Evolutionary conservation across 2,113 vertebrate genomes (phyloP).

Genomic region (Spermophilus dauricus): DNA sequence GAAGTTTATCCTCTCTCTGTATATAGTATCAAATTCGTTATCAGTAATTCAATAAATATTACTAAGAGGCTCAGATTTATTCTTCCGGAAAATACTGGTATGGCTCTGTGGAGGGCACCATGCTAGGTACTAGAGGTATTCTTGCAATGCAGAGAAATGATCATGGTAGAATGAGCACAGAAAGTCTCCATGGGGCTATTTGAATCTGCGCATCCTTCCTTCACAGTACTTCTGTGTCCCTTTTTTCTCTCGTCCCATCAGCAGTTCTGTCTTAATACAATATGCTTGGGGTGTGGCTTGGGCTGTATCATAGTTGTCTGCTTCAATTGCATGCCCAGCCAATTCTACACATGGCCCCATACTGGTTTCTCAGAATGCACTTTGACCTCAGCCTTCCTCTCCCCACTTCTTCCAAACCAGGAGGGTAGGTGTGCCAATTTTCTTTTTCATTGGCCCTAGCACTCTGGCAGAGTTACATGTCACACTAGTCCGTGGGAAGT

Average conservation of each 20-base stretch:
- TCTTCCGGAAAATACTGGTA: neutral
- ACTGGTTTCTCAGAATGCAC: neutral
- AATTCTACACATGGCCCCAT: neutral
- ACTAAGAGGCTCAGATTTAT: neutral
- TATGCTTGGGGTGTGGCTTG: neutral
- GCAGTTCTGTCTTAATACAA: neutral
- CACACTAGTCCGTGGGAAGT: neutral
- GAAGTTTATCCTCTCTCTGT: neutral
- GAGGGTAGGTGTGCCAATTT: neutral
- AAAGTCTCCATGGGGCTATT: neutral
- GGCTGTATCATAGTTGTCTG: neutral
- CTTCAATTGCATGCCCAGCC: neutral
- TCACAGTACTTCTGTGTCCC: neutral
- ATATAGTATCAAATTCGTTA: neutral
- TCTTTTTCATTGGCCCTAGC: too few relatives aligned
- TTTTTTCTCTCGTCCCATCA: too few relatives aligned
- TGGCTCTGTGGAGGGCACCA: fast-evolving
- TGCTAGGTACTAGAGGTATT: fast-evolving
- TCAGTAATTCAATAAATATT: neutral
- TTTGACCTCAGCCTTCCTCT: neutral
- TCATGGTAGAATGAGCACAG: neutral
- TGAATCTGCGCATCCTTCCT: neutral
- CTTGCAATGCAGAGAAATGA: neutral
- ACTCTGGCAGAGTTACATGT: neutral
- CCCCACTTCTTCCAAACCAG: neutral